phyloP scores from a whole-genome alignment of 1,140 invertebrate species.

The Zaprionus capensis region DNA sequence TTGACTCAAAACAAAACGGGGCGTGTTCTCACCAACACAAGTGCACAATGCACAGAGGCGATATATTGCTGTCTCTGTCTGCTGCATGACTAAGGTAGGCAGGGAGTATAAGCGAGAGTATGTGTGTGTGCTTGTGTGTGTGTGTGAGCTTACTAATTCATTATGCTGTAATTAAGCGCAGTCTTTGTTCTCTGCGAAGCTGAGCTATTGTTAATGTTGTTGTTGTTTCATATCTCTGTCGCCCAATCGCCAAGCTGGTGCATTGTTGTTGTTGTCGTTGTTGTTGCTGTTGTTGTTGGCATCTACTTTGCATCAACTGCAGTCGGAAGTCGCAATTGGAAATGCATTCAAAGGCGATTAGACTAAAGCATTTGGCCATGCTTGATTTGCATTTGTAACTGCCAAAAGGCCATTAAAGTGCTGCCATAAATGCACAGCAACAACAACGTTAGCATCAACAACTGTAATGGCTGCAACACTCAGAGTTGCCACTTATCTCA shows the following conservation, averaged over 20 bases:
- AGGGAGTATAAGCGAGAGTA: too few relatives aligned
- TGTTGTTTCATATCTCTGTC: slow-evolving; percentile 52
- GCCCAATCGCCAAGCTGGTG: slow-evolving; percentile 34
- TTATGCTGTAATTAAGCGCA: slow-evolving; percentile 79
- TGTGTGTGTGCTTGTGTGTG: slow-evolving; percentile 22
- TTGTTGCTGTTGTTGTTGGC: background rate
- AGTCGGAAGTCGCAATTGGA: slow-evolving; percentile 38
- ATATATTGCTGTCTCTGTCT: slow-evolving; percentile 56
- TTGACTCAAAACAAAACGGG: slow-evolving; percentile 56
- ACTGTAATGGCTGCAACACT: slow-evolving; percentile 30
- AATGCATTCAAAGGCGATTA: slow-evolving; percentile 50
- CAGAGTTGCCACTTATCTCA: slow-evolving; percentile 61
- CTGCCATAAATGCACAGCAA: slow-evolving; percentile 35
- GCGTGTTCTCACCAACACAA: slow-evolving; percentile 52
- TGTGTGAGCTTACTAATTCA: slow-evolving; percentile 66
- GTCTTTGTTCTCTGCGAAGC: slow-evolving; percentile 38
- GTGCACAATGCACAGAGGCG: background rate
- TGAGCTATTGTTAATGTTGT: slow-evolving; percentile 48
- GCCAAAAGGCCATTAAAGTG: slow-evolving; percentile 26
- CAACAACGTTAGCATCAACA: slow-evolving; percentile 1
- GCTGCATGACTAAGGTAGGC: background rate
- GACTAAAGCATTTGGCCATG: slow-evolving; percentile 22
- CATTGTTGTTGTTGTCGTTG: slow-evolving; percentile 4
- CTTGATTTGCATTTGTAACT: slow-evolving; percentile 18
- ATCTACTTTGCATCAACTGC: slow-evolving; percentile 33